phyloP scores from a whole-genome alignment of 2,888 invertebrate genomes.

The Caenorhabditis becei region DNA sequence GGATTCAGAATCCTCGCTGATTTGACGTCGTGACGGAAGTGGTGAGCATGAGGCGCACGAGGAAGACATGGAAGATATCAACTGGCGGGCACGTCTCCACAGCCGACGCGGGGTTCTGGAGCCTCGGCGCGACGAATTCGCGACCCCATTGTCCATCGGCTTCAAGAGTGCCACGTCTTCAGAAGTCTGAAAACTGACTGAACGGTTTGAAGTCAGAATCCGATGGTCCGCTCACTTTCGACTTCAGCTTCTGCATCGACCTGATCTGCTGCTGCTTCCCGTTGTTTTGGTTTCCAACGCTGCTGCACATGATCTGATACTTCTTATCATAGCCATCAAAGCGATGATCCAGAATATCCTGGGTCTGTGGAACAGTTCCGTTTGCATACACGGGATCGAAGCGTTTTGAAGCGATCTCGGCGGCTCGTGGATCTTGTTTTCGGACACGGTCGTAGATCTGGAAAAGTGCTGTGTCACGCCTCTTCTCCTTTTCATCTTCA shows the following conservation, averaged over 20 bases:
- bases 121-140: constrained; percentile 16
- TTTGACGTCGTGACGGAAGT: constrained; percentile 50
- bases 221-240: constrained; percentile 10
- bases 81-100: constrained; percentile 49
- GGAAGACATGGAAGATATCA: constrained; percentile 51
- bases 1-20: constrained; percentile 58
- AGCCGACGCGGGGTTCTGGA: constrained; percentile 46
- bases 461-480: neutral
- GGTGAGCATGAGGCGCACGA: constrained; percentile 53
- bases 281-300: constrained; percentile 7
- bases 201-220: too few relatives aligned
- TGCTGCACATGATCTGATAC: constrained; percentile 34
- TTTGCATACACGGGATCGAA: constrained; percentile 52
- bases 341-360: constrained; percentile 36
- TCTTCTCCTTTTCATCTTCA: neutral
- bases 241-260: constrained; percentile 28
- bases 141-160: constrained; percentile 26
- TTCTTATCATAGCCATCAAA: constrained; percentile 52
- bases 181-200: constrained; percentile 48
- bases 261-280: constrained; percentile 41
- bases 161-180: constrained; percentile 56
- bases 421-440: constrained; percentile 47
- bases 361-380: constrained; percentile 28
- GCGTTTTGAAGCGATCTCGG: constrained; percentile 56
- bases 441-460: constrained; percentile 54